Evolutionary conservation across 2,888 invertebrate genomes (phyloP).

Genomic region (Gari tellinella): DNA sequence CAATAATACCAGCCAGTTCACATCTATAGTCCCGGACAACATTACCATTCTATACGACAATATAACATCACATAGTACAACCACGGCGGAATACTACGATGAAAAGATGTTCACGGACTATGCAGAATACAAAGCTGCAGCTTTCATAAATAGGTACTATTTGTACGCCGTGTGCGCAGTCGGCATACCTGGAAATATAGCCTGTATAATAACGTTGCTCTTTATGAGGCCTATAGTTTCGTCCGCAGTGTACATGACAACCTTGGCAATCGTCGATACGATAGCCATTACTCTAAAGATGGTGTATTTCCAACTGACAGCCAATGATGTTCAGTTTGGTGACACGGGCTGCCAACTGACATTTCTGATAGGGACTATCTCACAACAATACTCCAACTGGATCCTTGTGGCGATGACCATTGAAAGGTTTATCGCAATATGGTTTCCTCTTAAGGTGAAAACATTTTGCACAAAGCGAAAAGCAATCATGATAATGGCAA

Average conservation of each 20-base stretch:
- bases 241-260: conserved; percentile 70
- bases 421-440: conserved; percentile 79
- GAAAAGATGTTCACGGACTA: conserved; percentile 27
- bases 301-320: conserved; percentile 63
- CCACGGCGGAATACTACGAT: conserved; percentile 2
- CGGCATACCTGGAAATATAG: conserved; percentile 74
- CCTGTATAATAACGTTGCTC: conserved; percentile 71
- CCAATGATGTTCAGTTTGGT: conserved; percentile 60
- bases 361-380: conserved; percentile 68
- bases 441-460: conserved; percentile 75
- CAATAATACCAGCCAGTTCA: no score
- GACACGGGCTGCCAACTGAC: conserved; percentile 69
- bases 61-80: not conserved
- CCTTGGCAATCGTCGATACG: conserved; percentile 75
- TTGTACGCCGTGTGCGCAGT: conserved; percentile 68
- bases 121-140: conserved; percentile 53
- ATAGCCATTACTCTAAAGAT: conserved; percentile 68
- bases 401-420: conserved; percentile 77
- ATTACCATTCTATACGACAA: not conserved
- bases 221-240: conserved; percentile 71
- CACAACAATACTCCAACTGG: conserved; percentile 77
- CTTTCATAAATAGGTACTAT: conserved; percentile 71
- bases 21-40: no score
- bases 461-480: conserved; percentile 65
- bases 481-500: conserved; percentile 44